phyloP scores from a whole-genome alignment of 2,113 vertebrate species.

The Tretioscincus oriximinensis region DNA sequence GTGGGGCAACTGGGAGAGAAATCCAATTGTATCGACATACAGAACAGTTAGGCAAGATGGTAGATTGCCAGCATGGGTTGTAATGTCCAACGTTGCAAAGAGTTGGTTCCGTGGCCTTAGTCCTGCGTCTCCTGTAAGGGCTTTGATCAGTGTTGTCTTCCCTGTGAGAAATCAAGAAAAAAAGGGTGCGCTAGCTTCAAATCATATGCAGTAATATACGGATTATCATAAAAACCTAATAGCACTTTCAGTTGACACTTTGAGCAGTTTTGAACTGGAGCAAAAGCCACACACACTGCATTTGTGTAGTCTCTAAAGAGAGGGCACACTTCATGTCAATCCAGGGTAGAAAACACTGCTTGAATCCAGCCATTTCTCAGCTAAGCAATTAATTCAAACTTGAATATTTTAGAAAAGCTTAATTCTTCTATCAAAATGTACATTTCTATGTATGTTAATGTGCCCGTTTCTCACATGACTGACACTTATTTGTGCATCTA shows the following conservation, averaged over 20 bases:
- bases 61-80: conserved; percentile 83
- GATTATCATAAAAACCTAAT: too few species aligned
- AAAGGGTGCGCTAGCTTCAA: not conserved
- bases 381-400: not conserved
- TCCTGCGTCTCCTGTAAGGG: conserved; percentile 81
- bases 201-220: too few species aligned
- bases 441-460: not conserved
- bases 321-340: too few species aligned
- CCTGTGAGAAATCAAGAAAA: conserved; percentile 70
- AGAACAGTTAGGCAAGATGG: conserved; percentile 81
- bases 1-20: conserved; percentile 93
- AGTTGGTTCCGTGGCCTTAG: conserved; percentile 85
- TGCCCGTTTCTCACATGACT: not conserved
- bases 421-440: not conserved
- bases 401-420: not conserved
- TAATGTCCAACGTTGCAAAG: conserved; percentile 92
- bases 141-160: conserved; percentile 92
- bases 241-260: too few species aligned
- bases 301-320: too few species aligned
- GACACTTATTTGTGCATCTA: not conserved
- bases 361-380: not conserved
- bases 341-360: not conserved
- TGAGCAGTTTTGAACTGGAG: too few species aligned
- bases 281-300: too few species aligned
- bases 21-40: conserved; percentile 93